Evolutionary conservation across 2,888 invertebrate species (phyloP).

Genomic region (Autographa gamma): DNA sequence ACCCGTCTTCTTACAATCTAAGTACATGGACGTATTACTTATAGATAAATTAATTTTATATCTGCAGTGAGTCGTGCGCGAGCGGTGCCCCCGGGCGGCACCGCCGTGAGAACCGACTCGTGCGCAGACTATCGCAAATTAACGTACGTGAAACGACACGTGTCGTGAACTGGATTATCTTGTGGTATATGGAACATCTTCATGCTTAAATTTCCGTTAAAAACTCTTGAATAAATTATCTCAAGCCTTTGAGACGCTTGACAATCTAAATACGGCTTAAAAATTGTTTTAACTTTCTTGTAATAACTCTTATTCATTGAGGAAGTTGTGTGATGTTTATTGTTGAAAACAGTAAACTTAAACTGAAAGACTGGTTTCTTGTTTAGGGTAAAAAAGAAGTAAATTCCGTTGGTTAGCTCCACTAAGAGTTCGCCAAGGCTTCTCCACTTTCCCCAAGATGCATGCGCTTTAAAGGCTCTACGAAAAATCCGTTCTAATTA

Average conservation of each 20-base stretch:
- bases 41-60: slow-evolving; percentile 89
- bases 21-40: slow-evolving; percentile 73
- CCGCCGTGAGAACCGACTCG: slow-evolving; percentile 83
- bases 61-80: slow-evolving; percentile 83
- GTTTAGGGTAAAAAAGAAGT: too few species aligned
- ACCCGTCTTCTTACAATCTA: slow-evolving; percentile 43
- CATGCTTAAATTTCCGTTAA: slow-evolving; percentile 21
- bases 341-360: too few species aligned
- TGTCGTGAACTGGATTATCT: slow-evolving; percentile 60
- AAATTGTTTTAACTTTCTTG: neutral
- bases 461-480: too few species aligned
- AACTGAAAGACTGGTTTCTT: too few species aligned
- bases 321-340: too few species aligned
- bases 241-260: neutral
- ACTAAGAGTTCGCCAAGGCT: too few species aligned
- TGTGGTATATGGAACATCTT: slow-evolving; percentile 44
- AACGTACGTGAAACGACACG: slow-evolving; percentile 62
- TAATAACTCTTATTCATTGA: too few species aligned
- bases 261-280: neutral
- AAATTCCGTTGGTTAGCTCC: too few species aligned
- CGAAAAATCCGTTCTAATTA: neutral
- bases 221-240: neutral
- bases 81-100: slow-evolving; percentile 83
- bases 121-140: slow-evolving; percentile 61
- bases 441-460: too few species aligned